A percentile compares a stretch with the other conserved stretches of the same genome.
Evolutionary conservation across 2,888 invertebrate species (phyloP).

Genomic region (Nymphalis c-album): DNA sequence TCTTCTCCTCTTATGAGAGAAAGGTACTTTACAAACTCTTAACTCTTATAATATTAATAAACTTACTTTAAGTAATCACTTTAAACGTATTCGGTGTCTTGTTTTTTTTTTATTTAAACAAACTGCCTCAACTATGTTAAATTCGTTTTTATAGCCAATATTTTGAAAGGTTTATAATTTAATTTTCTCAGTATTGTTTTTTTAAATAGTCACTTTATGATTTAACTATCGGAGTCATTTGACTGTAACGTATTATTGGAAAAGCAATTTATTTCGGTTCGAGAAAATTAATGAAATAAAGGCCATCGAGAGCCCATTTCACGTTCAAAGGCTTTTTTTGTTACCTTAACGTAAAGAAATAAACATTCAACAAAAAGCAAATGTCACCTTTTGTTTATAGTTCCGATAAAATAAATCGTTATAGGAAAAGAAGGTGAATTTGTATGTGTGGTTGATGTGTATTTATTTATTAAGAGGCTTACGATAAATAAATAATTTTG

Average conservation of each 20-base stretch:
- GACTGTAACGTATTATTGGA: conserved; percentile 17
- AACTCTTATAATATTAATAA: no score
- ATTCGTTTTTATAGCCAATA: no score
- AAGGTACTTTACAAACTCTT: no score
- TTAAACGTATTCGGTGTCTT: no score
- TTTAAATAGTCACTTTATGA: conserved; percentile 7
- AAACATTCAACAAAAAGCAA: background rate
- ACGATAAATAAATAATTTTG: no score
- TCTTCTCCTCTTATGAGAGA: no score
- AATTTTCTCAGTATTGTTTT: conserved; percentile 1
- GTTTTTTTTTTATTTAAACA: no score
- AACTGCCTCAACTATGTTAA: no score
- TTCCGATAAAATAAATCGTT: background rate
- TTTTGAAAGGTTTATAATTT: background rate
- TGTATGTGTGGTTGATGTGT: no score
- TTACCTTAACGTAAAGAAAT: conserved; percentile 8
- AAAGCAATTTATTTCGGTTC: conserved; percentile 16
- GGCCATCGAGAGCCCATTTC: conserved; percentile 5
- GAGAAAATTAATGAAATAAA: conserved; percentile 19
- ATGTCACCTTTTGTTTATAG: conserved; percentile 2
- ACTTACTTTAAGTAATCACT: no score
- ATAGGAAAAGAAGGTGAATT: no score
- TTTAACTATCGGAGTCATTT: conserved; percentile 20
- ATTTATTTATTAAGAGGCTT: no score
- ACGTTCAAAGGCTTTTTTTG: conserved; percentile 6